Base-by-base conservation (phyloP, 2,888 invertebrate species). In the Hyppa rectilinea region DNA sequence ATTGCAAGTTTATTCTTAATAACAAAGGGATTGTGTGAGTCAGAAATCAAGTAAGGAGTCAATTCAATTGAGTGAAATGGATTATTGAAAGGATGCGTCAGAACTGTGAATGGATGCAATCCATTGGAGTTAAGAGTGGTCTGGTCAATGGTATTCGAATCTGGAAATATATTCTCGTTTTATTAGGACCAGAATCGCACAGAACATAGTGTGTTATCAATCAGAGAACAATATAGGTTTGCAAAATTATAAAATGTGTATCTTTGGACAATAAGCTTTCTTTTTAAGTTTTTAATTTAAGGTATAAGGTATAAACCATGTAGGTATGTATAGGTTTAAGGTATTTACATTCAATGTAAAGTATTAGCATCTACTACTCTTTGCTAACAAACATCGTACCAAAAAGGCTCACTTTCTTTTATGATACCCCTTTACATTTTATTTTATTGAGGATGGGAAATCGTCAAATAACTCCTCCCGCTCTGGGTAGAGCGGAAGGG, bases 71-170 rank as follows among this genome's bases (percentile, higher is more conserved):
- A 65, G 47, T 56, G 60, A 62, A 75, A 75, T 62, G 34, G 9
- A n/a, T 68, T 75, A 36, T 62, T 73, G 53, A 49, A 66, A 74
- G 23, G 59, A 66, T 74, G 23, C 43, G 74, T 59, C 73, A 38
- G 38, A 29, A 59, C 31, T 40, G 58, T 53, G 53, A 43, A 73
- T 66, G 59, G 20, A 43, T 53, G 29, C 47, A 31, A 66, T 60
- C 23, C 29, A 61, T 71, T 29, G 31, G 36, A 59, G 43, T 36
- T 45, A 17, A 36, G 43, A 40, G 29, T 60, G 49, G 23, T 71
- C 71, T 38, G 72, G 71, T 45, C 36, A 31, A 53, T 45, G 4
- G 31, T 45, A 72, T 17, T 49, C 47, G 36, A 40, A 36, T 31
- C 36, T 29, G 2, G 26, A 64, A 62, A 62, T 62, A 26, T n/a